Evolutionary conservation across 2,888 invertebrate species (phyloP), one percentile per base, ranked within the genome.

Genomic region (Diaperis boleti): DNA sequence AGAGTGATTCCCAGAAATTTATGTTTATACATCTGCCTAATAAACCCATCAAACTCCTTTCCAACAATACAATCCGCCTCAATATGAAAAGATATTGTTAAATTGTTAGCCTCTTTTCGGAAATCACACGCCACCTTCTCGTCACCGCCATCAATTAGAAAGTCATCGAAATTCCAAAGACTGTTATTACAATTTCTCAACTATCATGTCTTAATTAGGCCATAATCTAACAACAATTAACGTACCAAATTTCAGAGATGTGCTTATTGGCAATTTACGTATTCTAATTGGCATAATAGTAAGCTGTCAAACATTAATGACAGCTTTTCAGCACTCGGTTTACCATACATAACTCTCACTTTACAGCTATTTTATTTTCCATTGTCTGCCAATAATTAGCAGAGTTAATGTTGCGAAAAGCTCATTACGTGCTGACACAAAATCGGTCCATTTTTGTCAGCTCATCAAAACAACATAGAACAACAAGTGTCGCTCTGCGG

Each of bases 291-390:
- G 42, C 33, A 60, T 60, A 60, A 60, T 60, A 37, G 42, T 10
- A 29, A 39, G 52, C 22, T 60, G 52, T 60, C 59, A 44, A 41
- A 42, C 52, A 13, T 39, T 60, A 60, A 60, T 60, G 41, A 60
- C 52, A 52, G 59, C 52, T 50, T 33, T 52, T 52, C 52, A 37
- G 18, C 15, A 14, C 22, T 44, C 59, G 35, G 31, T 60, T 60
- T 60, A 60, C 22, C 59, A 44, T n/a, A n/a, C n/a, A n/a, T 42
- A 60, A 60, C 59, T 60, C 59, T 60, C 59, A 60, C 59, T 60
- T 52, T 50, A 52, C 49, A 31, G 29, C 59, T 44, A 60, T 60
- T 60, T 60, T 60, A 60, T 60, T 13, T 42, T 14, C 44, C 44
- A 60, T 60, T 60, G 59, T 60, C 42, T 52, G 50, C 11, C 26